Base-by-base conservation (phyloP, 2,113 vertebrate species). In the Sigmodon hispidus region DNA sequence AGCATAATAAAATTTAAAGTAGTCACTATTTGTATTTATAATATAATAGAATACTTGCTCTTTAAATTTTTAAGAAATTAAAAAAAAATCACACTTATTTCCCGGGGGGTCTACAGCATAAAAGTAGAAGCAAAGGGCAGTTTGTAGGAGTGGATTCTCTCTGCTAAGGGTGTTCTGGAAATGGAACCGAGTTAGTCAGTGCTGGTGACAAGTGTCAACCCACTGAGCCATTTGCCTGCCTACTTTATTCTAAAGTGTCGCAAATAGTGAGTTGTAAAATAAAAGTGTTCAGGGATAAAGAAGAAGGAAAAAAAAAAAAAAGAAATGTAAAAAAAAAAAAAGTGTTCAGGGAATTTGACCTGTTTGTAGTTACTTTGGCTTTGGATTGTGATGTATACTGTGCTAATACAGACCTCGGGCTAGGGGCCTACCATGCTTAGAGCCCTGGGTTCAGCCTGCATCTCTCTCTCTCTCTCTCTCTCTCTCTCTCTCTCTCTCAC, bases 301-400 rank as follows among this genome's bases (percentile, higher is more conserved):
- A n/a, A n/a, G n/a, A n/a, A n/a, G n/a, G n/a, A n/a, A n/a, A n/a
- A n/a, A n/a, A n/a, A n/a, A n/a, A n/a, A n/a, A n/a, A n/a, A n/a
- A n/a, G n/a, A n/a, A n/a, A n/a, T n/a, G n/a, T n/a, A n/a, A n/a
- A n/a, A n/a, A n/a, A n/a, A n/a, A n/a, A n/a, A n/a, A n/a, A 83
- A 34, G 12, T 76, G 79, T 84, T 89, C 48, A 93, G 52, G 88
- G 59, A 93, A 77, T 85, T 84, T 88, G 57, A 80, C 40, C 24
- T 75, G 31, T 90, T 87, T 97, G 85, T 86, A 43, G 57, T 91
- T 94, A 96, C 24, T 63, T 94, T 26, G 55, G 26, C 87, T 91
- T 94, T 72, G 80, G 93, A 17, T 59, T 96, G n/a, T 96, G 72
- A 94, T 12, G 57, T 63, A 55, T 85, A 48, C 75, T 65, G 17